Evolutionary conservation across 2,113 vertebrate genomes (phyloP).

Genomic region (Noturus placidus): DNA sequence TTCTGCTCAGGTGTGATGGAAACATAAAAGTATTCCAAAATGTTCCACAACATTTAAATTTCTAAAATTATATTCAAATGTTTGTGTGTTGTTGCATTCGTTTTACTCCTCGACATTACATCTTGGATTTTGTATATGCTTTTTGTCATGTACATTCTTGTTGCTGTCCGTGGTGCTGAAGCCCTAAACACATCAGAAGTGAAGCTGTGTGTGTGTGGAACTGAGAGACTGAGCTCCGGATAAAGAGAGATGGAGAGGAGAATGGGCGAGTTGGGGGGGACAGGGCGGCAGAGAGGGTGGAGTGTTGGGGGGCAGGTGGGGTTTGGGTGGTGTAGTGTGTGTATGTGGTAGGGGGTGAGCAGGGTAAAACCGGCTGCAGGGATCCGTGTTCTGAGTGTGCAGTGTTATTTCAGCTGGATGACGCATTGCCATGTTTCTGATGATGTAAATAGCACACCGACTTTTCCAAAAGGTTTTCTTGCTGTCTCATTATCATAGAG

Average conservation of each 20-base stretch:
- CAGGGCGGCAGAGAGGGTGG: neutral
- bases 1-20: neutral
- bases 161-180: conserved; percentile 39
- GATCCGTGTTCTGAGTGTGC: neutral
- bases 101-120: neutral
- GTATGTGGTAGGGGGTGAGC: no score
- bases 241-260: neutral
- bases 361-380: neutral
- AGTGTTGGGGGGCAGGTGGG: neutral
- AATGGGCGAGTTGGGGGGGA: neutral
- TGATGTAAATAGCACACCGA: neutral
- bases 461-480: neutral
- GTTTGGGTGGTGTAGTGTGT: neutral
- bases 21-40: neutral
- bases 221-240: neutral
- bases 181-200: neutral
- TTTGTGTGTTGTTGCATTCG: neutral
- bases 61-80: neutral
- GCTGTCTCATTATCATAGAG: neutral
- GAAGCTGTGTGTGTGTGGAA: neutral
- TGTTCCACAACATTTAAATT: neutral
- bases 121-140: neutral
- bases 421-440: neutral
- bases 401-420: neutral
- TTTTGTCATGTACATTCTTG: neutral